Percentiles rank a stretch among this genome's conserved stretches.
Evolutionary conservation across 2,113 vertebrate species (phyloP).

Genomic region (Turnix velox): DNA sequence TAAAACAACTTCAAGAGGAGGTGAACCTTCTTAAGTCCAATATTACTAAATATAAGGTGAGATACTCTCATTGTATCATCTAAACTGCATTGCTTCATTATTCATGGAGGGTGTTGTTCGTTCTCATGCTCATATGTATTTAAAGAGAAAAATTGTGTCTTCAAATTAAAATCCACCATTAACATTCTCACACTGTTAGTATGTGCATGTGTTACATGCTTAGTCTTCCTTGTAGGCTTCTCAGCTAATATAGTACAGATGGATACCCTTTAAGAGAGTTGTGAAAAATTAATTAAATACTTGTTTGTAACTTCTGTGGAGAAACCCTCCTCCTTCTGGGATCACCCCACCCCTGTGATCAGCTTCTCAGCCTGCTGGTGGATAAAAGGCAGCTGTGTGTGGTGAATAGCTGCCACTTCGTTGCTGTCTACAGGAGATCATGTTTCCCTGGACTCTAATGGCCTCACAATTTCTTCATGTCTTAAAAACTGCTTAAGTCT

Average conservation of each 20-base stretch:
- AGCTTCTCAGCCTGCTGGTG: not conserved
- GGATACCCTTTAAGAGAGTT: not conserved
- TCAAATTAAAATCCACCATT: not conserved
- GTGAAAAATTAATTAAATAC: not conserved
- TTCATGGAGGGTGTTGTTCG: not conserved
- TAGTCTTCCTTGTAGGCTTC: not conserved
- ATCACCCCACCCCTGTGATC: not conserved
- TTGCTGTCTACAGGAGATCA: not conserved
- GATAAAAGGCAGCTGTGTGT: not conserved
- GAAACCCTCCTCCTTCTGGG: not conserved
- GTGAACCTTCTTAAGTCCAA: conserved; percentile 88
- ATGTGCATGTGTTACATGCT: not conserved
- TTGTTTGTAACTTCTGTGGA: not conserved
- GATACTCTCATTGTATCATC: not conserved
- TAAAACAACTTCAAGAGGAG: conserved; percentile 93
- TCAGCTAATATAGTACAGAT: not conserved
- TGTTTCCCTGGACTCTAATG: not conserved
- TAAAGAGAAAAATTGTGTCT: not conserved
- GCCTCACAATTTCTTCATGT: not conserved
- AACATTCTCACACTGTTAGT: not conserved
- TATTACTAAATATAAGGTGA: conserved; percentile 91
- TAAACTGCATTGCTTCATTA: not conserved
- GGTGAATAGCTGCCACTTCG: not conserved
- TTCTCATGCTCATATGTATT: not conserved
- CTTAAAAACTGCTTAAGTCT: not conserved